Evolutionary conservation across 2,797 vertebrate species (phyloP).

Genomic region (Lepidocolaptes lacrymiger): DNA sequence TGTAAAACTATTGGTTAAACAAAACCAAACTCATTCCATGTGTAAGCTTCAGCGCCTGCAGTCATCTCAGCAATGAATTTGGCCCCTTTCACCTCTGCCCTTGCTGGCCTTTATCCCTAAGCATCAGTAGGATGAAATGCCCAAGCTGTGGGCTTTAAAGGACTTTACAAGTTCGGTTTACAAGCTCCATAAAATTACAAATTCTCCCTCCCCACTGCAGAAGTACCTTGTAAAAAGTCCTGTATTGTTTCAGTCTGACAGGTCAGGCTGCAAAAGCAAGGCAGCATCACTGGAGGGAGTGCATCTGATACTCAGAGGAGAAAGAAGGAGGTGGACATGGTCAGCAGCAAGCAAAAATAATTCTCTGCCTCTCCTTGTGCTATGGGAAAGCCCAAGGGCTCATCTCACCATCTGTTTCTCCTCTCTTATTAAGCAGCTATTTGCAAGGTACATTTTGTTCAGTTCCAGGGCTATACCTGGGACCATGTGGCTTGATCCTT

Average conservation of each 20-base stretch:
- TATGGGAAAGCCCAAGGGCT: not conserved
- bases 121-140: conserved; percentile 43
- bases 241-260: conserved; percentile 38
- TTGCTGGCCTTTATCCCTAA: conserved; percentile 29
- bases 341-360: not conserved
- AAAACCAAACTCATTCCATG: not conserved
- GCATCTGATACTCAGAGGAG: not conserved
- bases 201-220: conserved; percentile 32
- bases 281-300: not conserved
- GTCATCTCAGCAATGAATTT: not conserved
- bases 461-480: not conserved
- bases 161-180: conserved; percentile 67
- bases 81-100: conserved; percentile 1
- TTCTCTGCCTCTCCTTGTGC: not conserved
- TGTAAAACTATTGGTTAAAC: not conserved
- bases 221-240: conserved; percentile 58
- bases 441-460: not conserved
- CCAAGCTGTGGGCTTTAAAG: conserved; percentile 52
- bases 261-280: conserved; percentile 23
- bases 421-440: not conserved
- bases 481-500: not conserved
- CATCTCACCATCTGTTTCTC: not conserved
- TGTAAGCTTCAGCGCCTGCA: not conserved
- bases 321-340: not conserved
- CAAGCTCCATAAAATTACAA: conserved; percentile 67